Conservation (phyloP, 2,888 invertebrate species). For the Liodrosophila aerea region DNA sequence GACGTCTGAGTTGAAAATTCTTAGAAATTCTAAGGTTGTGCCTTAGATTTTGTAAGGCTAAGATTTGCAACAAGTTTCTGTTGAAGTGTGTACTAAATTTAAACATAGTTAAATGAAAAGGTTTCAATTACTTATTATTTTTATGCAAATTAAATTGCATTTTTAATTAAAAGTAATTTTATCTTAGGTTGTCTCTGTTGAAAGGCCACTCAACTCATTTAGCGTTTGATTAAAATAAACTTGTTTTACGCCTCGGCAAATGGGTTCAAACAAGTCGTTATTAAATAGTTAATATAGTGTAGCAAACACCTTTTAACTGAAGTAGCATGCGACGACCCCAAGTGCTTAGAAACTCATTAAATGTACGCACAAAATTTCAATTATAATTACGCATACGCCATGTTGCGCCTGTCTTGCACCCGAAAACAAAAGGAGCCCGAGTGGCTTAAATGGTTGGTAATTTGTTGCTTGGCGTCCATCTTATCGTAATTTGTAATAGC, state of each 20-base stretch:
- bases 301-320: conserved; percentile 21
- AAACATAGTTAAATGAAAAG: no score
- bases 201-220: not conserved
- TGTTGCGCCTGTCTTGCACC: conserved; percentile 41
- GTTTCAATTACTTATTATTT: no score
- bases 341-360: conserved; percentile 61
- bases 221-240: conserved; percentile 27
- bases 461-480: conserved; percentile 50
- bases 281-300: conserved; percentile 52
- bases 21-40: no score
- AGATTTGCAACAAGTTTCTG: no score
- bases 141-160: no score
- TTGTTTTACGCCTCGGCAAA: conserved; percentile 43
- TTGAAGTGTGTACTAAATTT: no score
- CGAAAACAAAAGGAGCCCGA: no score
- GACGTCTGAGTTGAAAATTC: no score
- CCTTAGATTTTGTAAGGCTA: no score
- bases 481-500: conserved; percentile 32
- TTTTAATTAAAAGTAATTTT: no score
- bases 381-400: conserved; percentile 68
- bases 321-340: conserved; percentile 3
- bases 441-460: conserved; percentile 53
- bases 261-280: conserved; percentile 34
- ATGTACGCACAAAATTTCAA: conserved; percentile 56
- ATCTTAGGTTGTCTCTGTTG: not conserved